phyloP scores from a whole-genome alignment of 2,888 invertebrate genomes.

The Ornithoptera priamus region DNA sequence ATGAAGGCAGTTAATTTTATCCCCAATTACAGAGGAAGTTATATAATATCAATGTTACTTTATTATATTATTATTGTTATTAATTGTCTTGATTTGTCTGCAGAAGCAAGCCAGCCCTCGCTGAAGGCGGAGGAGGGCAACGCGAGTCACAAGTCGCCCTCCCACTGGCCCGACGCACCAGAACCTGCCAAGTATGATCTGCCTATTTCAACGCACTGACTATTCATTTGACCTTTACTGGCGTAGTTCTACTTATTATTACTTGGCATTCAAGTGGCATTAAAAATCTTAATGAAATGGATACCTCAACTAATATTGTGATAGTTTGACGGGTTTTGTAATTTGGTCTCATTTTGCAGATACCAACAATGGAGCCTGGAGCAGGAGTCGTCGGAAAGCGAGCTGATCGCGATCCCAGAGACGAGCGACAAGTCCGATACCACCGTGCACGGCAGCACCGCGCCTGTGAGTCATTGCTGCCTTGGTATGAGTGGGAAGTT shows the following conservation, averaged over 20 bases:
- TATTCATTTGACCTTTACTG: conserved; percentile 18
- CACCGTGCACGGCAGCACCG: conserved; percentile 88
- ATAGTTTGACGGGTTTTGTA: no score
- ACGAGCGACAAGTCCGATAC: conserved; percentile 91
- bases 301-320: no score
- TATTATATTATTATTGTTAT: background rate
- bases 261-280: no score
- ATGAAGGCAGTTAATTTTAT: no score
- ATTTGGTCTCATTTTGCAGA: conserved; percentile 42
- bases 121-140: conserved; percentile 38
- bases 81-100: background rate
- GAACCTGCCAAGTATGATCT: conserved; percentile 37
- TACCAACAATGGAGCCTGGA: conserved; percentile 83
- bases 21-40: no score
- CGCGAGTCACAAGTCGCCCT: conserved; percentile 60
- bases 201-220: conserved; percentile 27
- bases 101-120: conserved; percentile 36
- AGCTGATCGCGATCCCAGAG: conserved; percentile 93
- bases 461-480: conserved; percentile 68
- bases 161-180: conserved; percentile 44
- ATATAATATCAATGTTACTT: background rate
- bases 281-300: no score
- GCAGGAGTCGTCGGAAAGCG: conserved; percentile 93
- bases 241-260: no score
- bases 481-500: background rate